Conservation (phyloP, 2,113 vertebrate genomes). For the Fregetta grallaria region DNA sequence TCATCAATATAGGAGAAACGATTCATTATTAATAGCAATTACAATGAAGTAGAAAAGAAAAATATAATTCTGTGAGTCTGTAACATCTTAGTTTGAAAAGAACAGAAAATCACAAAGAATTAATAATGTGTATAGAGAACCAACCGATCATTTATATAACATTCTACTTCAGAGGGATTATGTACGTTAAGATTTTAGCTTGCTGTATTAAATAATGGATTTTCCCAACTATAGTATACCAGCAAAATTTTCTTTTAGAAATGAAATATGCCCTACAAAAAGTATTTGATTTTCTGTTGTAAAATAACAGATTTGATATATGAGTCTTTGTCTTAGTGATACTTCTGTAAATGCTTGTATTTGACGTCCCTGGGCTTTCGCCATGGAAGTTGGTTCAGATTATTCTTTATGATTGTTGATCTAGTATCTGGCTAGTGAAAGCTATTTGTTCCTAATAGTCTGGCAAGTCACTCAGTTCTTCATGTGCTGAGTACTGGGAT, state of each 20-base stretch:
- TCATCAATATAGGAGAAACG: not conserved
- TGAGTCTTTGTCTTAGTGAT: not conserved
- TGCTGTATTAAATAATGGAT: not conserved
- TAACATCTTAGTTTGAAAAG: not conserved
- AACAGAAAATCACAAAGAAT: not conserved
- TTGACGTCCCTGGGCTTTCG: not conserved
- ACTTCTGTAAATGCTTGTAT: not conserved
- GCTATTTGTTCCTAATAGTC: constrained; percentile 41
- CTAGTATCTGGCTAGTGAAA: constrained; percentile 41
- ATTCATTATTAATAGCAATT: not conserved
- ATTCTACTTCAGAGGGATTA: not conserved
- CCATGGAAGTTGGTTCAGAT: constrained; percentile 30
- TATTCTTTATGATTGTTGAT: constrained; percentile 29
- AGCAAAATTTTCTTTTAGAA: not conserved
- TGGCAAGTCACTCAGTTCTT: constrained; percentile 15
- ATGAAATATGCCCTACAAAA: not conserved
- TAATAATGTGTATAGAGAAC: not conserved
- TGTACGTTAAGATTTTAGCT: not conserved
- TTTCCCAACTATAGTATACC: not conserved
- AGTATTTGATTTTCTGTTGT: not conserved
- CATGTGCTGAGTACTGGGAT: not conserved
- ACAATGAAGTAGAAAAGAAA: not conserved
- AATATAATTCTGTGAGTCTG: not conserved
- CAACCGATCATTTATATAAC: not conserved
- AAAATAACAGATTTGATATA: not conserved